Conservation (phyloP, 2,797 vertebrate species). For the Eospalax fontanierii region DNA sequence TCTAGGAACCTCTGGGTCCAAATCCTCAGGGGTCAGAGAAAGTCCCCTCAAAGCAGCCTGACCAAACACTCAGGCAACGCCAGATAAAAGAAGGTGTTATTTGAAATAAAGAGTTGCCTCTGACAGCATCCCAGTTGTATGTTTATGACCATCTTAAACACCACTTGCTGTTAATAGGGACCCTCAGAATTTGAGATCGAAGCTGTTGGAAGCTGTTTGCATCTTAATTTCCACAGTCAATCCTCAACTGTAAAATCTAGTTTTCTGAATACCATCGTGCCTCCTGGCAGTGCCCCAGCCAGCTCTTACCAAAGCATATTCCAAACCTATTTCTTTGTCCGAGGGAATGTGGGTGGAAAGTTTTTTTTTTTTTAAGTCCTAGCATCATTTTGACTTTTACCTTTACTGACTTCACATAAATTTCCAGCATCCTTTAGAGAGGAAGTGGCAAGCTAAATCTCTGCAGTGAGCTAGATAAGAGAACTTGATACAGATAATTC, state of each 20-base stretch:
- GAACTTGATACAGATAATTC: slow-evolving; percentile 20
- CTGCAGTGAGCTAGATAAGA: not conserved
- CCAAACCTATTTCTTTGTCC: not conserved
- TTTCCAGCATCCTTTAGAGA: not conserved
- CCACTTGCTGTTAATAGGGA: not conserved
- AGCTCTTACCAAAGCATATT: not conserved
- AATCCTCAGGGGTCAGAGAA: not conserved
- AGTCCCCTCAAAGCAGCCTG: not conserved
- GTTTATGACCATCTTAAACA: not conserved
- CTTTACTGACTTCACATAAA: slow-evolving; percentile 22
- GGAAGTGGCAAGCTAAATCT: not conserved
- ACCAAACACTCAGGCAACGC: not conserved
- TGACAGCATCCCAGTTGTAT: not conserved
- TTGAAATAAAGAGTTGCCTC: not conserved
- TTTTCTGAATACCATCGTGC: not conserved
- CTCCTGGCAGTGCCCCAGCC: not conserved
- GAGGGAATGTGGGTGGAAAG: not conserved
- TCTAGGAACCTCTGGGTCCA: too few relatives aligned
- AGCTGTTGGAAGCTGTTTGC: too few relatives aligned
- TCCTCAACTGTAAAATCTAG: not conserved
- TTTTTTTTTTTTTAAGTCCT: not conserved
- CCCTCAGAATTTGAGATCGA: too few relatives aligned
- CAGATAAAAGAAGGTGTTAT: not conserved
- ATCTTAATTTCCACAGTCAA: slow-evolving; percentile 4
- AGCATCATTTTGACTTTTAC: not conserved